Evolutionary conservation across 2,888 invertebrate genomes (phyloP).

Genomic region (Laothoe populi): DNA sequence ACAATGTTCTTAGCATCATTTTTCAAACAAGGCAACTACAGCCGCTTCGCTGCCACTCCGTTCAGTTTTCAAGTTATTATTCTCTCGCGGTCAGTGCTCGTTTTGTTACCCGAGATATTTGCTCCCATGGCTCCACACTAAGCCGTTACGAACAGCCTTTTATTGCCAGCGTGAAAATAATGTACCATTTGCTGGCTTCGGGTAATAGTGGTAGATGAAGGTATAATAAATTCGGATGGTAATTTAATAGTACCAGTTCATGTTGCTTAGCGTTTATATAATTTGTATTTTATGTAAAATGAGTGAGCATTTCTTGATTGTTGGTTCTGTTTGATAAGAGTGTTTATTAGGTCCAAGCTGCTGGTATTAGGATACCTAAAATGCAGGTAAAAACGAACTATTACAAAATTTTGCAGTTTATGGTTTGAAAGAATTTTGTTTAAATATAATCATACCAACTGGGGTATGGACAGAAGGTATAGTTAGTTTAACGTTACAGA

Average conservation of each 20-base stretch:
- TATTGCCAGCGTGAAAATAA: constrained; percentile 2
- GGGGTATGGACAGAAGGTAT: too few relatives aligned
- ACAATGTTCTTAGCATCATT: background rate
- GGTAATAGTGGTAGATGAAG: background rate
- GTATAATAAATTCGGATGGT: background rate
- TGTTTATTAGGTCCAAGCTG: too few relatives aligned
- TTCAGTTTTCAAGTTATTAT: background rate
- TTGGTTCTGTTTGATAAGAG: too few relatives aligned
- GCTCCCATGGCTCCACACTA: background rate
- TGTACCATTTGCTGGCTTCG: background rate
- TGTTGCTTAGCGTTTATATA: background rate
- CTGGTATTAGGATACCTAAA: too few relatives aligned
- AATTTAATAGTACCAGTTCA: background rate
- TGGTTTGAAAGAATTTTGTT: too few relatives aligned
- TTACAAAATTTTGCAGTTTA: too few relatives aligned
- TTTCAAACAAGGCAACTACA: background rate
- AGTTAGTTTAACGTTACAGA: too few relatives aligned
- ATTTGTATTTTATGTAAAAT: background rate
- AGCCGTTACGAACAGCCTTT: background rate
- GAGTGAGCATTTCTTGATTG: too few relatives aligned
- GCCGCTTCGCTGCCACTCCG: background rate
- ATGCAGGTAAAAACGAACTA: too few relatives aligned
- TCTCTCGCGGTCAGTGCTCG: constrained; percentile 22
- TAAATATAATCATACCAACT: too few relatives aligned
- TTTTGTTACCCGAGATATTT: constrained; percentile 12